Evolutionary conservation across 1,140 invertebrate species (phyloP).

Genomic region (Rhynchophorus ferrugineus): DNA sequence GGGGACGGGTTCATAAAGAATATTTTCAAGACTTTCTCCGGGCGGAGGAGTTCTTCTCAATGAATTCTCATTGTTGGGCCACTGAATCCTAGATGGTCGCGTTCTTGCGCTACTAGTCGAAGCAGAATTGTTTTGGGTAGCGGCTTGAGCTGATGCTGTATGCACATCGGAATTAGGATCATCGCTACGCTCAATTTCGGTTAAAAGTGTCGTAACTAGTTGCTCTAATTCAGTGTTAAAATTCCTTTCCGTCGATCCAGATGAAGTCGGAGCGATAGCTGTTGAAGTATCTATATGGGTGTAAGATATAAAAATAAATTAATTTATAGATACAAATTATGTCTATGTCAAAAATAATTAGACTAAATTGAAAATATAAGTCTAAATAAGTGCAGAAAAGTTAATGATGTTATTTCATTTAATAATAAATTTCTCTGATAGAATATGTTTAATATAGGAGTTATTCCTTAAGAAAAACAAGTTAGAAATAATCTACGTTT

Average conservation of each 20-base stretch:
- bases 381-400: too few species aligned
- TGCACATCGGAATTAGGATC: neutral
- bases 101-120: constrained; percentile 9
- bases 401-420: too few species aligned
- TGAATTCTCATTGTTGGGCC: neutral
- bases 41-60: constrained; percentile 5
- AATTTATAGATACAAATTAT: too few species aligned
- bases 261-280: neutral
- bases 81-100: neutral
- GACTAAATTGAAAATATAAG: too few species aligned
- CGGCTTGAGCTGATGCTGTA: neutral
- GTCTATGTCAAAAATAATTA: too few species aligned
- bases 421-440: too few species aligned
- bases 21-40: constrained; percentile 13
- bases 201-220: constrained; percentile 22
- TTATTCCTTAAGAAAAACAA: too few species aligned
- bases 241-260: constrained; percentile 15
- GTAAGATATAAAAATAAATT: neutral
- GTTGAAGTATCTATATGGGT: neutral
- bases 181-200: constrained; percentile 23
- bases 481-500: too few species aligned
- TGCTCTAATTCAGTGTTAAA: constrained; percentile 26
- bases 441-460: too few species aligned
- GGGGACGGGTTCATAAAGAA: neutral
- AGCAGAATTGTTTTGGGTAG: neutral